Percentiles rank a stretch among this genome's conserved stretches.
Evolutionary conservation across 1,140 invertebrate species (phyloP).

Genomic region (Semibalanus balanoides): DNA sequence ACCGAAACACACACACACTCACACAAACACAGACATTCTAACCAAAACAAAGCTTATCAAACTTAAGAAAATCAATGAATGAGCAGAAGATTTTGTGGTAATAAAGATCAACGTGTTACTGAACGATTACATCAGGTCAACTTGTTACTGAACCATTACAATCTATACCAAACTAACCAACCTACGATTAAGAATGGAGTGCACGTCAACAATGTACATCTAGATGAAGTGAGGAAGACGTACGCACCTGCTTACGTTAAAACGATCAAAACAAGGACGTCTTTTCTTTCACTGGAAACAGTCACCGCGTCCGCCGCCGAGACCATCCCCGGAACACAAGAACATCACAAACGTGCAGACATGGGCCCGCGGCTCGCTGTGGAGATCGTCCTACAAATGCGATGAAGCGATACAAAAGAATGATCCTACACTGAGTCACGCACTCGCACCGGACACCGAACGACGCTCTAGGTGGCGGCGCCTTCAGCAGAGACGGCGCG

Average conservation of each 20-base stretch:
- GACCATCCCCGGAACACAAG: not conserved
- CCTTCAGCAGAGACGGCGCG: too few relatives aligned
- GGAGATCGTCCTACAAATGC: not conserved
- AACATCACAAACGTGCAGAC: not conserved
- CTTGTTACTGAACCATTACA: not conserved
- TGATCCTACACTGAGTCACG: not conserved
- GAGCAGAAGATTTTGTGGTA: not conserved
- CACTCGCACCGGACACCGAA: not conserved
- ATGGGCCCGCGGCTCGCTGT: not conserved
- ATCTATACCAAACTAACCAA: not conserved
- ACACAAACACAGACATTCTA: not conserved
- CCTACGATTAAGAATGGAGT: not conserved
- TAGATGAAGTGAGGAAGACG: not conserved
- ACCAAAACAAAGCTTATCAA: too few relatives aligned
- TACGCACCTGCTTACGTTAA: not conserved
- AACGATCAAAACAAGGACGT: not conserved
- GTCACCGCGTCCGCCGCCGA: too few relatives aligned
- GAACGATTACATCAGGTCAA: not conserved
- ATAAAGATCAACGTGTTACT: not conserved
- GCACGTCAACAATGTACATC: not conserved
- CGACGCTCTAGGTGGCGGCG: too few relatives aligned
- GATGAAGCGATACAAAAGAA: slow-evolving; percentile 1
- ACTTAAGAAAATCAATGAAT: not conserved
- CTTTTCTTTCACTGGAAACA: too few relatives aligned
- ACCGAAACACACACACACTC: not conserved